Evolutionary conservation across 2,888 invertebrate genomes (phyloP), one percentile per base, ranked within the genome.

Genomic region (Diplazon laetatorius): DNA sequence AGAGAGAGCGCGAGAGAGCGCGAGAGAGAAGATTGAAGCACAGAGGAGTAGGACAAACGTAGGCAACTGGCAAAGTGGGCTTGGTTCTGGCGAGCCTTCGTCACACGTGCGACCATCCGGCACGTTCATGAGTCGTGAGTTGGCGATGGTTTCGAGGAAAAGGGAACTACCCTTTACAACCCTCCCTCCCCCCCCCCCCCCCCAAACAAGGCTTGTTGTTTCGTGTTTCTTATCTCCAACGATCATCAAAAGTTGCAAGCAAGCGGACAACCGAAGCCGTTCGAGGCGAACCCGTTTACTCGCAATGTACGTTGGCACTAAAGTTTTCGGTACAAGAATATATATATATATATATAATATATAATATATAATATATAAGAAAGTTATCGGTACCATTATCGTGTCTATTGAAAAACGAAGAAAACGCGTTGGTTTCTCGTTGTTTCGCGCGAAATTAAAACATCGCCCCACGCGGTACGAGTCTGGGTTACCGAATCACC

Each of bases 71-170:
- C 57, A 44, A n/a, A 65, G 69, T 44, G 37, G 20, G 59, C 62
- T 22, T 42, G 39, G 44, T 48, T 74, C 66, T 70, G 73, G 69
- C 78, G 73, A 74, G 69, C 77, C 60, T 52, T 69, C 69, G 68
- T 76, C 77, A 74, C 77, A 65, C 72, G 80, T 80, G 37, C 62
- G 48, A 42, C 62, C 75, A 52, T 59, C 39, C n/a, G 50, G 46
- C 48, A 59, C 46, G 48, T 62, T 39, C 60, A 42, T 74, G 46
- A 70, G 52, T 78, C 35, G 55, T 16, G 55, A 55, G 55, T 16
- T 30, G 30, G 55, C 55, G 55, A 2, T 55, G 16, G 14, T 55
- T 52, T 25, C 20, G 44, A 30, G 39, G 30, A 46, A 55, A 20
- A 30, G 30, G 30, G 30, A n/a, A n/a, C n/a, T n/a, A n/a, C n/a